Conservation (phyloP, 2,113 vertebrate species). For the Lepus americanus region DNA sequence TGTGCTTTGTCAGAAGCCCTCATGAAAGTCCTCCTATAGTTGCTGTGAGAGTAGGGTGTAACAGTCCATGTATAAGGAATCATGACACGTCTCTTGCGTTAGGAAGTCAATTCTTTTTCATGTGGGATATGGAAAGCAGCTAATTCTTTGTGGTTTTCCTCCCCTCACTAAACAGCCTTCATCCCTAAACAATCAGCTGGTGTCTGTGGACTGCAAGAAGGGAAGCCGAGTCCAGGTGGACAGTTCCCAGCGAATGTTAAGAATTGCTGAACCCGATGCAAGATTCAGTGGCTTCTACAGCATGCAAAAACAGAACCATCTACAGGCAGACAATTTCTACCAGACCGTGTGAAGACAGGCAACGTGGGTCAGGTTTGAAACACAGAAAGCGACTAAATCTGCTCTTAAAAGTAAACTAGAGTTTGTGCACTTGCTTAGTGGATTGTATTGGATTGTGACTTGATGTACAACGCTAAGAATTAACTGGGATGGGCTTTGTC, state of each 20-base stretch:
- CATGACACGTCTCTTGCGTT: not conserved
- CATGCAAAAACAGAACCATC: slow-evolving; percentile 95
- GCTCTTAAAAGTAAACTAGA: slow-evolving; percentile 90
- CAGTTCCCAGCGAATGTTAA: slow-evolving; percentile 92
- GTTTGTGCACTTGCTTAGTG: slow-evolving; percentile 92
- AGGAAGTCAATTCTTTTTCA: not conserved
- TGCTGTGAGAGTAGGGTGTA: not conserved
- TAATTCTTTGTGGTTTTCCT: slow-evolving; percentile 44
- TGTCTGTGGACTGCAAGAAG: slow-evolving; percentile 95
- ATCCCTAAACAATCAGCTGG: slow-evolving; percentile 94
- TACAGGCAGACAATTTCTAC: slow-evolving; percentile 96
- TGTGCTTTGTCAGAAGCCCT: not conserved
- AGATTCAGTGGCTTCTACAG: slow-evolving; percentile 96
- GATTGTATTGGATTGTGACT: slow-evolving; percentile 91
- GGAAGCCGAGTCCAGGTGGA: slow-evolving; percentile 93
- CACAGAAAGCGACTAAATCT: slow-evolving; percentile 85
- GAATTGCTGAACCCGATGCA: slow-evolving; percentile 94
- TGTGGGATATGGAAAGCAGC: not conserved
- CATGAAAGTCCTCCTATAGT: no score
- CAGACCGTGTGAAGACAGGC: slow-evolving; percentile 92
- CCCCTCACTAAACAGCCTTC: slow-evolving; percentile 89
- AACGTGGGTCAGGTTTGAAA: slow-evolving; percentile 79
- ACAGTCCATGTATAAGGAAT: rapidly evolving
- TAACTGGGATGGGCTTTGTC: slow-evolving; percentile 90
- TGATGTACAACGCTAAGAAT: slow-evolving; percentile 91